Base-by-base conservation (phyloP, 2,888 invertebrate genomes). In the Nomada hirtipes region DNA sequence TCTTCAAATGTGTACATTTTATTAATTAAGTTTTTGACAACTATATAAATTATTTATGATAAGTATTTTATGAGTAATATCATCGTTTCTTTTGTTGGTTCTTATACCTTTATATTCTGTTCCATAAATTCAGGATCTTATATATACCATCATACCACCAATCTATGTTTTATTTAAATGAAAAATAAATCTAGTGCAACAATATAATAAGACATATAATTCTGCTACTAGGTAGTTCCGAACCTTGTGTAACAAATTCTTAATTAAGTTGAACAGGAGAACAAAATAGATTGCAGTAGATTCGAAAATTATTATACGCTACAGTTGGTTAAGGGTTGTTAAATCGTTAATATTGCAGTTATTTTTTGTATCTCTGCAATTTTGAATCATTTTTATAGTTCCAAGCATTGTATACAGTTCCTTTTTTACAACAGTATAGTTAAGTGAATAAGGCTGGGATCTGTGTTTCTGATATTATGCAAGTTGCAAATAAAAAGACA, bases 131-230 rank as follows among this genome's bases (percentile, higher is more conserved):
- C 44, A 36, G 65, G 50, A 61, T n/a, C 1, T 68, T 72, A 18
- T 65, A 60, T 70, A 20, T 63, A 61, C 10, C 9, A 55, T 63
- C 50, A 18, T 61, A 61, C 11, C 44, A 60, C 11, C 13, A n/a
- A 64, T 20, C 18, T 74, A 57, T 53, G 29, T 42, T 53, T 73
- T 15, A 53, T 55, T 60, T 42, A 15, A 53, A 55, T 2, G 4
- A 26, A n/a, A 71, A 52, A 57, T 57, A 64, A 69, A 69, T 42
- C 20, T 74, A 69, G 65, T 74, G 60, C 73, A 79, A 81, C 70
- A 65, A 73, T 2, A 36, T 67, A 23, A 52, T 65, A 23, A 64
- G 72, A 68, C 64, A 42, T 67, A 44, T 67, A 52, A 13, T 63
- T 68, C 20, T 60, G 26, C 50, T 47, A 42, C 53, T 59, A 78